Base-by-base conservation (phyloP, 2,888 invertebrate genomes). In the Oscheius onirici region DNA sequence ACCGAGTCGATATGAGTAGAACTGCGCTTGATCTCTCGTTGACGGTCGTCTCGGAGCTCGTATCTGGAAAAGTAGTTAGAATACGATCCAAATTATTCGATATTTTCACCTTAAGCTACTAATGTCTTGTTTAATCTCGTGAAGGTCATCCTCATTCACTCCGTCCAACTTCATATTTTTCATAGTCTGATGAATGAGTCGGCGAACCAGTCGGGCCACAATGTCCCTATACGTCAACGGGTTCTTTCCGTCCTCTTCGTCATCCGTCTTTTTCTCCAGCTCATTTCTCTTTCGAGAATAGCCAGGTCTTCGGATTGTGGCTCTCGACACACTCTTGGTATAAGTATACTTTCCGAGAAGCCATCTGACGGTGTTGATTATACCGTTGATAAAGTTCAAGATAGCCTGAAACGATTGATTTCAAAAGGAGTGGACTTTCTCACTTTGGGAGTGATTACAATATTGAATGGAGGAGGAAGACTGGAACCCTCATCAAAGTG, bases 51-150 rank as follows among this genome's bases (percentile, higher is more conserved):
- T 13, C 90, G 87, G 22, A 90, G 86, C 75, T 90, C 90, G 77
- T 89, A 90, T 79, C 90, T 89, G 80, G 44, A 79, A 49, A 41
- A 11, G n/a, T n/a, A n/a, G n/a, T n/a, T n/a, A n/a, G n/a, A n/a
- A n/a, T n/a, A n/a, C n/a, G n/a, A n/a, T n/a, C n/a, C n/a, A n/a
- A n/a, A n/a, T n/a, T n/a, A n/a, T n/a, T n/a, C n/a, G n/a, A n/a
- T 20, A 20, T 17, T 11, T 66, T 26, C 24, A 90, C 90, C 90
- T 87, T 20, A 90, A 86, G 84, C 90, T 90, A 22, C 90, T 90
- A 20, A 91, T 91, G 76, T 91, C 91, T 79, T 91, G 91, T 83
- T 91, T 91, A 63, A 91, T 91, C 82, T 91, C 91, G 40, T 90
- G 84, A 26, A 91, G 78, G 78, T 91, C 90, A 75, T 91, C 91